phyloP scores from a whole-genome alignment of 1,140 invertebrate species.

The Agrypnia vestita region DNA sequence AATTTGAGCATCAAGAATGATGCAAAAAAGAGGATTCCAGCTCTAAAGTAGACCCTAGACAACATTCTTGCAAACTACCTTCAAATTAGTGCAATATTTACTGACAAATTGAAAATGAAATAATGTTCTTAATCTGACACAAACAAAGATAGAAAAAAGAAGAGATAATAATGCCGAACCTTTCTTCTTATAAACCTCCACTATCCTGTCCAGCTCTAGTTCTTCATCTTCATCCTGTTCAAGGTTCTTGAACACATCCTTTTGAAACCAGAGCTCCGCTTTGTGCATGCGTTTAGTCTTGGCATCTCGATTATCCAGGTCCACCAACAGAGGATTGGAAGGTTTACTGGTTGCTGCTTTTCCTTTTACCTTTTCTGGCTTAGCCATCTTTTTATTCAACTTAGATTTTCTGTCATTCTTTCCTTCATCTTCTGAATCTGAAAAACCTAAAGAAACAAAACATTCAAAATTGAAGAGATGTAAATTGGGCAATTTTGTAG shows the following conservation, averaged over 20 bases:
- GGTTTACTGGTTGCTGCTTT: constrained; percentile 59
- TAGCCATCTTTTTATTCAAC: constrained; percentile 60
- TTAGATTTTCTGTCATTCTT: constrained; percentile 68
- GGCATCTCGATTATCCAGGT: constrained; percentile 85
- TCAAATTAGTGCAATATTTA: too few relatives aligned
- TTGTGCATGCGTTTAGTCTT: constrained; percentile 82
- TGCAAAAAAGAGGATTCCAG: too few relatives aligned
- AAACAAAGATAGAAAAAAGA: too few relatives aligned
- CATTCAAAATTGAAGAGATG: neutral
- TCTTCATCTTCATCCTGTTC: constrained; percentile 89
- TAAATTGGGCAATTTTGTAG: too few relatives aligned
- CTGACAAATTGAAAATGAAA: too few relatives aligned
- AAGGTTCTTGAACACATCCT: constrained; percentile 89
- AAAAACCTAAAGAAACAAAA: constrained; percentile 70
- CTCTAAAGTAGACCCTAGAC: too few relatives aligned
- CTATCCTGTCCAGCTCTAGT: constrained; percentile 87
- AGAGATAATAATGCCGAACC: constrained; percentile 65
- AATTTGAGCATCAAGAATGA: too few relatives aligned
- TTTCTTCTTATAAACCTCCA: constrained; percentile 82
- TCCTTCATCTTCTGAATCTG: constrained; percentile 71
- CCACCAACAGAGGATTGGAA: constrained; percentile 89
- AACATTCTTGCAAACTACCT: too few relatives aligned
- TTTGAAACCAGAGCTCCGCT: constrained; percentile 92
- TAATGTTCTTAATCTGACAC: too few relatives aligned
- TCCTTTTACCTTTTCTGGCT: constrained; percentile 63